Base-by-base conservation (phyloP, 37 sponge, comb jelly and placozoan species). In the Eunapius fragilis region DNA sequence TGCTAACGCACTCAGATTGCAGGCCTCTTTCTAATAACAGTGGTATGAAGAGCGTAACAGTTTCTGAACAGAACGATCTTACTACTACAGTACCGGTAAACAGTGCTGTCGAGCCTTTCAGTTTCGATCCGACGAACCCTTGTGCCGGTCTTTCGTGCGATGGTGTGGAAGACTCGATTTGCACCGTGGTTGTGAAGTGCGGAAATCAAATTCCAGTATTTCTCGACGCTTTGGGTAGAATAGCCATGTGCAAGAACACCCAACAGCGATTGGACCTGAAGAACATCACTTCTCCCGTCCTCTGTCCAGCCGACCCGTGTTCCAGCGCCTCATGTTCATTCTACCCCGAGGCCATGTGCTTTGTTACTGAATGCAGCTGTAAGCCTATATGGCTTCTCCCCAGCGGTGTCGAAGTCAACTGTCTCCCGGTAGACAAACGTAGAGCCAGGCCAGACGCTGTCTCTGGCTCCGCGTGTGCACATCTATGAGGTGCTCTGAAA, bases 261-360 rank as follows among this genome's bases (percentile, higher is more conserved):
- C 69, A n/a, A n/a, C n/a, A 74, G 58, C 41, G 6, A 41, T 68
- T 25, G 12, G 80, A 84, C 1, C 36, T 69, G 45, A 47, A 69
- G 32, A 22, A 28, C 30, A 58, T 81, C 6, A 35, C 79, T 10
- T 75, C 80, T 28, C 19, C 38, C 13, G 85, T 67, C 33, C 69
- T 45, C 12, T 93, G 93, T 68, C 25, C 12, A 22, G 23, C 31
- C 25, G 83, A 89, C 69, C 93, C 90, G 2, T 93, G 93, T 41
- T 37, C 76, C 17, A 69, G 69, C 31, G 31, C 13, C 13, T 50
- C 77, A 6, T 92, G 93, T 34, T 26, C 78, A 2, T 31, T 26
- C 7, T 67, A 50, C 37, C 84, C 84, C 22, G 72, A 82, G 2
- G 91, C 91, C 10, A 0, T 86, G 2, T 93, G 93, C 69, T 49